These are phyloP conservation scores for Lottia gigantea DNA, from an alignment of 2,888 invertebrate species.

Conservation along the genomic window DNA sequence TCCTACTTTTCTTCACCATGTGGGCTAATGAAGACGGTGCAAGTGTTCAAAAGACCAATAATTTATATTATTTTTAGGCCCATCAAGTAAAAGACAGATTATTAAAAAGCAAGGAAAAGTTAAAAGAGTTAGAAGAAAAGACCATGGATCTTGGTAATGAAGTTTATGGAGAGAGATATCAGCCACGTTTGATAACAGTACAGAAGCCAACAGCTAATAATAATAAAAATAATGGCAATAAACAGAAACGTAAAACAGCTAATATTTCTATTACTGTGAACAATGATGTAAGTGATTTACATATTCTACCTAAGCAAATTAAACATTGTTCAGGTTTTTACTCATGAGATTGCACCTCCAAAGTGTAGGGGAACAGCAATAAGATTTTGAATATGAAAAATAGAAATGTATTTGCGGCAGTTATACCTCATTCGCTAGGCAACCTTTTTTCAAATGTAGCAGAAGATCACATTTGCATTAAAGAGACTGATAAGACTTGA, in stretches of 20 bases:
- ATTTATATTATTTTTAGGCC: constrained; percentile 37
- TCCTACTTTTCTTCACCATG: too few species aligned
- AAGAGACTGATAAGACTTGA: too few species aligned
- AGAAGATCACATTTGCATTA: too few species aligned
- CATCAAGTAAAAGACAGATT: constrained; percentile 43
- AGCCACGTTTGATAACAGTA: constrained; percentile 26
- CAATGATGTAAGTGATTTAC: constrained; percentile 28
- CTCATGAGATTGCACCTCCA: too few species aligned
- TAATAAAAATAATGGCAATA: constrained; percentile 18
- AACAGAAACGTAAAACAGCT: background rate
- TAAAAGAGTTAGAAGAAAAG: constrained; percentile 37
- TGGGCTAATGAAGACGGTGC: too few species aligned
- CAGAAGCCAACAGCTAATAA: constrained; percentile 22
- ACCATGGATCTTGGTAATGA: constrained; percentile 37
- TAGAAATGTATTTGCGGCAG: too few species aligned
- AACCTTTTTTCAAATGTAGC: too few species aligned
- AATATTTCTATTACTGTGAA: constrained; percentile 32
- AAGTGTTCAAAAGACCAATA: background rate
- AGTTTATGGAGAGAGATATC: constrained; percentile 42
- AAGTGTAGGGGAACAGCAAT: too few species aligned
- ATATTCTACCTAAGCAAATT: background rate
- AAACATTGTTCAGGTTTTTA: too few species aligned
- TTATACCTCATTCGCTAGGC: too few species aligned
- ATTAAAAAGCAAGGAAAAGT: constrained; percentile 41
- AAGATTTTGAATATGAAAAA: too few species aligned